Evolutionary conservation across 2,113 vertebrate genomes (phyloP), one percentile per base, ranked within the genome.

Genomic region (Lichenostomus cassidix): DNA sequence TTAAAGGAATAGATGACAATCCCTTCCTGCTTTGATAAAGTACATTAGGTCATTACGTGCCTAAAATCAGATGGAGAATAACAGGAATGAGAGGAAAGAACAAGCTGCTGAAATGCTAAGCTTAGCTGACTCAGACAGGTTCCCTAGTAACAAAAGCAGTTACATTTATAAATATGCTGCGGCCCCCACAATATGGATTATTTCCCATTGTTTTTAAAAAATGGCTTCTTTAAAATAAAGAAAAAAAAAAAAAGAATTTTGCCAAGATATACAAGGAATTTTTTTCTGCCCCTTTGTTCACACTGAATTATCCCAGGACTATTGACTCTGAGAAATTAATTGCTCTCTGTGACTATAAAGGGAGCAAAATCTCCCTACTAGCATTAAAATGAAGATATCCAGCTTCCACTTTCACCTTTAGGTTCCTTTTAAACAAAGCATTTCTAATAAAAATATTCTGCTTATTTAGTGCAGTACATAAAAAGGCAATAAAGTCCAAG

Each of bases 71-170:
- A 97, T 94, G 92, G 95, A 89, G 92, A 91, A 92, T 91, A 93
- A 90, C 79, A 92, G 89, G 25, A 87, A 89, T 2, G 59, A 73
- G 93, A 89, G 79, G 86, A 82, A 94, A 96, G 92, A 98, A 96
- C 94, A 97, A 96, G 89, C 93, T 96, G 94, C 96, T 97, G 80
- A 93, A 96, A 96, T 78, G 94, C 77, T 93, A 96, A 96, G 71
- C 90, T 95, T 94, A 95, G 94, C 84, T 97, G 95, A 98, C 94
- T 98, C 97, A 97, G 94, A 96, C 69, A 96, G 94, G 97, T 97
- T 98, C 62, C 95, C 83, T 97, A 91, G 97, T 98, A 97, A 98
- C 96, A 97, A 97, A 97, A 87, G 90, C 65, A 96, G 95, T 73
- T 96, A 92, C 67, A 87, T 91, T 96, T 98, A 97, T 97, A 97